These are phyloP conservation scores for Cetoscarus ocellatus DNA, from an alignment of 2,797 vertebrate genomes.

Conservation along the genomic window DNA sequence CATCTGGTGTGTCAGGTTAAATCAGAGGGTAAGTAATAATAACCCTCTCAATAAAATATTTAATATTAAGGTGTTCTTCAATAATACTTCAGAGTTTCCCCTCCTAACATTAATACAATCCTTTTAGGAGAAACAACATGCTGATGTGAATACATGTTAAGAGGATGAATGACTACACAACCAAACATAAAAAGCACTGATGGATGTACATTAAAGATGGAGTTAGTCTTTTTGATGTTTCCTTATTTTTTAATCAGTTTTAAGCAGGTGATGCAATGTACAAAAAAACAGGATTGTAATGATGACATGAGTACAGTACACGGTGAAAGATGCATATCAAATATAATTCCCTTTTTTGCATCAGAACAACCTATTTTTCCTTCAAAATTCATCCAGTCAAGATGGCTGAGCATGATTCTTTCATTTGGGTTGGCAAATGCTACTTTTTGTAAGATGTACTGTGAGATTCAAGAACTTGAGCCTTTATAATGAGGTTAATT, in stretches of 20 bases:
- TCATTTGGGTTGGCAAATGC: no score
- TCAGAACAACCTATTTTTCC: conserved; percentile 16
- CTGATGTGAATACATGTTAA: no score
- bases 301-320: conserved; percentile 29
- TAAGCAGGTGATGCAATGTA: conserved; percentile 34
- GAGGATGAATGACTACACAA: conserved; percentile 13
- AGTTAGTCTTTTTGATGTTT: conserved; percentile 46
- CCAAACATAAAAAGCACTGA: conserved; percentile 15
- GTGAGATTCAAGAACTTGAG: no score
- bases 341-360: conserved; percentile 17
- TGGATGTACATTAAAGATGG: conserved; percentile 34
- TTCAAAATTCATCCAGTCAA: background rate
- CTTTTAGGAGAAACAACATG: no score
- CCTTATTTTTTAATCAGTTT: conserved; percentile 49
- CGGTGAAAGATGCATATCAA: conserved; percentile 37
- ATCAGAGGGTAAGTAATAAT: no score
- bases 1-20: no score
- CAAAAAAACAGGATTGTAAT: conserved; percentile 8
- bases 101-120: no score
- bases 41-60: no score
- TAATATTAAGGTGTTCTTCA: no score
- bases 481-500: no score
- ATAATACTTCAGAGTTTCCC: no score
- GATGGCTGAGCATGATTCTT: background rate
- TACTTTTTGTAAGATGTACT: no score